phyloP scores from a whole-genome alignment of 1,140 invertebrate genomes.

The Nomia melanderi region DNA sequence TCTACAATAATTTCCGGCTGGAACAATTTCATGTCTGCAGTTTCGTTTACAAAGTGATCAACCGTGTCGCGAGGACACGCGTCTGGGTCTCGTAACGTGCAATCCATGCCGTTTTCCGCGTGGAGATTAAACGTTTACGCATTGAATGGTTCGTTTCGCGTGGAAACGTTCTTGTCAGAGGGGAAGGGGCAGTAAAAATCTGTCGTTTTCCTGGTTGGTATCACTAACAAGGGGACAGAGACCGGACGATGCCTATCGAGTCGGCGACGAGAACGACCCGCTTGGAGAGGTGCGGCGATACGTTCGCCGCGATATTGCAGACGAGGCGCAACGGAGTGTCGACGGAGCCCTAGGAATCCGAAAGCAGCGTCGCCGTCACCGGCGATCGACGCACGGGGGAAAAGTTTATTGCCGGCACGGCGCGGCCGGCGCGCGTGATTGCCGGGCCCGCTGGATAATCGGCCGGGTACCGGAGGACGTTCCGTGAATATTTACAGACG shows the following conservation, averaged over 20 bases:
- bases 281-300: background rate
- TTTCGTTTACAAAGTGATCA: background rate
- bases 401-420: conserved; percentile 29
- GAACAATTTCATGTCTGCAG: too few relatives aligned
- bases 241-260: background rate
- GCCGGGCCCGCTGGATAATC: conserved; percentile 10
- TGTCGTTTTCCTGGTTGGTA: background rate
- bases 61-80: too few relatives aligned
- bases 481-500: conserved; percentile 26
- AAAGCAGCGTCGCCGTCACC: background rate
- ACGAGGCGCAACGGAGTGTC: conserved; percentile 14
- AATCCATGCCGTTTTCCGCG: background rate
- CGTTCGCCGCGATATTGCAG: background rate
- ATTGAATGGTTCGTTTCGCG: background rate
- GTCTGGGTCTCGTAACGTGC: background rate
- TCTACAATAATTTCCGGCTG: too few relatives aligned
- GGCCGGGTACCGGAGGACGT: conserved; percentile 1
- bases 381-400: background rate
- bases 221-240: conserved; percentile 4
- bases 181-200: conserved; percentile 7
- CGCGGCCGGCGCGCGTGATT: background rate
- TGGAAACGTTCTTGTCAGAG: background rate
- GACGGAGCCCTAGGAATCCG: conserved; percentile 18
- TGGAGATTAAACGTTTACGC: background rate
- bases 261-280: background rate